Conservation (phyloP, 2,797 vertebrate genomes). For the Spizella passerina region DNA sequence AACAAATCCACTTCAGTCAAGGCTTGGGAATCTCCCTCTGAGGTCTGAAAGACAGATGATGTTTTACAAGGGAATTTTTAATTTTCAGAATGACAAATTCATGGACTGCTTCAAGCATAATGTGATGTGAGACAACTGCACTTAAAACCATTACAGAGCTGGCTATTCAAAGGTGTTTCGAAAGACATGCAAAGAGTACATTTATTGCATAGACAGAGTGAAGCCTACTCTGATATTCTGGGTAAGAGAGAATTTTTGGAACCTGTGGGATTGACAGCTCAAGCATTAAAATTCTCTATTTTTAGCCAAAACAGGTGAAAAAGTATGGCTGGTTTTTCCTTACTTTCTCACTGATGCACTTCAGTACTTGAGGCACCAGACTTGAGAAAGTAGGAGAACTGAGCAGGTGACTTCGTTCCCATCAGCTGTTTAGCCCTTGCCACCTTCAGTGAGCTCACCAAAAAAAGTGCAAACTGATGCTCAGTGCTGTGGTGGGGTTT, state of each 20-base stretch:
- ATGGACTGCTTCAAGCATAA: background rate
- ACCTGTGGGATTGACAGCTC: background rate
- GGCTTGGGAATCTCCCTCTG: constrained; percentile 91
- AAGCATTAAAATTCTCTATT: background rate
- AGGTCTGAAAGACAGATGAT: constrained; percentile 77
- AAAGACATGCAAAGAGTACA: background rate
- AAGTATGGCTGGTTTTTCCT: background rate
- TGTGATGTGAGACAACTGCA: background rate
- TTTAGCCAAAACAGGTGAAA: background rate
- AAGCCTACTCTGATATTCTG: background rate
- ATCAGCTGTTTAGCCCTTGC: background rate
- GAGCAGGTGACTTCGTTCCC: background rate
- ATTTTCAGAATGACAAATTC: background rate
- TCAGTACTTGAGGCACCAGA: background rate
- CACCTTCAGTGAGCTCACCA: background rate
- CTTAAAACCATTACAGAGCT: background rate
- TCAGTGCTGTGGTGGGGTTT: background rate
- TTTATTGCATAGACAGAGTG: background rate
- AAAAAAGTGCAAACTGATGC: background rate
- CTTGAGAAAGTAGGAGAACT: background rate
- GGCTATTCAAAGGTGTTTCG: background rate
- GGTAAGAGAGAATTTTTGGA: background rate
- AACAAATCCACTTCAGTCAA: constrained; percentile 98
- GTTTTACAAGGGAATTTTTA: background rate
- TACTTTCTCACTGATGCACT: background rate